A percentile compares a stretch with the other conserved stretches of the same genome.
Conservation (phyloP, 2,113 vertebrate species). For the Amphilophus citrinellus region DNA sequence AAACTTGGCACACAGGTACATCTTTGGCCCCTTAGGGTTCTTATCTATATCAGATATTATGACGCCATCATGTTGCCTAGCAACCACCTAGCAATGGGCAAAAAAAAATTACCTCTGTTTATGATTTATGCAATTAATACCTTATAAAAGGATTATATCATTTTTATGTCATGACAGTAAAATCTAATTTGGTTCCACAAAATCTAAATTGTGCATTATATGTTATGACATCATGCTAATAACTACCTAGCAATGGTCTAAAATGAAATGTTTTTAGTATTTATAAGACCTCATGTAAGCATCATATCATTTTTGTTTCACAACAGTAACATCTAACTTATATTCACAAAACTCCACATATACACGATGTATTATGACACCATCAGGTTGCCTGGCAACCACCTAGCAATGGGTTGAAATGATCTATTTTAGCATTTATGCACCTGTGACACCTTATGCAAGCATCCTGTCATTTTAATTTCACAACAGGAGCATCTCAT, state of each 20-base stretch:
- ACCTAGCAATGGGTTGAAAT: not conserved
- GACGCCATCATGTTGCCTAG: not conserved
- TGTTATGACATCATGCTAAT: not conserved
- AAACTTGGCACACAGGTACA: not conserved
- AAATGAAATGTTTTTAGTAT: not conserved
- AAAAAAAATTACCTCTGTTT: not conserved
- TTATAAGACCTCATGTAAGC: not conserved
- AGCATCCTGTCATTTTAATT: not conserved
- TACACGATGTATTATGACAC: too few relatives aligned
- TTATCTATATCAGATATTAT: not conserved
- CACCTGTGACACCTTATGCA: not conserved
- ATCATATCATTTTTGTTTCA: not conserved
- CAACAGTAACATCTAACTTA: not conserved
- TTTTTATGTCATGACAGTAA: not conserved
- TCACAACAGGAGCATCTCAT: not conserved
- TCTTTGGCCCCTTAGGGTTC: not conserved
- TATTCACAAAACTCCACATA: not conserved
- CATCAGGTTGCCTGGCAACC: not conserved
- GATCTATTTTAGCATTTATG: not conserved
- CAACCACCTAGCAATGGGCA: not conserved
- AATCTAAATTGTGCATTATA: not conserved
- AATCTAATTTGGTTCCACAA: not conserved
- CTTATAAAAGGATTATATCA: not conserved
- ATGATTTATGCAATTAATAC: not conserved
- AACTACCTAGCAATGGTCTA: not conserved